Conservation (phyloP, 2,113 vertebrate genomes). For the Campylomormyrus numenius region DNA sequence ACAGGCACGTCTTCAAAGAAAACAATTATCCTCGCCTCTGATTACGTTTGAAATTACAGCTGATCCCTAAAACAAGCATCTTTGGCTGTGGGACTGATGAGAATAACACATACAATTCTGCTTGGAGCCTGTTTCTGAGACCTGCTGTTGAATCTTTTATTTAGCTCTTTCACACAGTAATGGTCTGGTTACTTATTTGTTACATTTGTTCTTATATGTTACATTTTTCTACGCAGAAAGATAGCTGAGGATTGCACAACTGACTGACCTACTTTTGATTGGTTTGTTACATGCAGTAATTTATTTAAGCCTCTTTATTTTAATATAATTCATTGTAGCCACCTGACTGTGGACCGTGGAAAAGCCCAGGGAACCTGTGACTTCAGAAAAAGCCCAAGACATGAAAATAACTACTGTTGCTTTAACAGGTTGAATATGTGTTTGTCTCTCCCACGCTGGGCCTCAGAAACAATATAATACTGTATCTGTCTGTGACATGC, state of each 20-base stretch:
- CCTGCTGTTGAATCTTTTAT: background rate
- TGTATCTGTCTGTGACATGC: background rate
- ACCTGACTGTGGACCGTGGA: background rate
- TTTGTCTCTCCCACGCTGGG: background rate
- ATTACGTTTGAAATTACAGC: background rate
- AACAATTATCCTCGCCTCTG: background rate
- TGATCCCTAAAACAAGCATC: constrained; percentile 1
- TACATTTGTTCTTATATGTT: too few relatives aligned
- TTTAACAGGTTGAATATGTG: background rate
- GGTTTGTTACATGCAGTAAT: background rate
- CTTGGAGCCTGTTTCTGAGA: background rate
- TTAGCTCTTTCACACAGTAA: background rate
- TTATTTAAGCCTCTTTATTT: background rate
- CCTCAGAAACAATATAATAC: background rate
- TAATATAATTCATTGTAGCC: background rate
- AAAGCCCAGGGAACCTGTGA: background rate
- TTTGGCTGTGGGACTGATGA: background rate
- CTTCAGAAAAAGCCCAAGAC: background rate
- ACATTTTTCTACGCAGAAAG: background rate
- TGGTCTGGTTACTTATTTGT: background rate
- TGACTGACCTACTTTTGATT: background rate
- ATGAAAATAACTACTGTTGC: background rate
- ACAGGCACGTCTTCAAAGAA: background rate
- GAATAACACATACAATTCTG: too few relatives aligned
- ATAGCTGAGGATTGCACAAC: background rate